These are phyloP conservation scores for Nudaria mundana DNA, from an alignment of 2,888 invertebrate species.

Conservation along the genomic window DNA sequence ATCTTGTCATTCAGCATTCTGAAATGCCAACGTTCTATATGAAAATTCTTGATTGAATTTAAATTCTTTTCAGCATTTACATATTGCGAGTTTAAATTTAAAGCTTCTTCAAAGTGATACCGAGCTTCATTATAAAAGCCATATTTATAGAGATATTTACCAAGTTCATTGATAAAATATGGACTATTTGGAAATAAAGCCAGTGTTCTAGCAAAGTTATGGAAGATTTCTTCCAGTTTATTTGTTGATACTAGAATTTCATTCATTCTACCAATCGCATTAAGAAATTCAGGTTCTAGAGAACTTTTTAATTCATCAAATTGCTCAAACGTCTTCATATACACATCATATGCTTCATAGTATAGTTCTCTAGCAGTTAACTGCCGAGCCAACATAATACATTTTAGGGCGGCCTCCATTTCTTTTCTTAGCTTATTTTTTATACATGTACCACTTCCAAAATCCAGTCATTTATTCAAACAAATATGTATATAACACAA, in stretches of 20 bases:
- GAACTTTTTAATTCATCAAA: conserved; percentile 34
- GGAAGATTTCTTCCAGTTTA: conserved; percentile 54
- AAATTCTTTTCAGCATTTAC: conserved; percentile 84
- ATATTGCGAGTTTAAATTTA: conserved; percentile 70
- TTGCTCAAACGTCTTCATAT: conserved; percentile 51
- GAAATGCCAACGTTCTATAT: conserved; percentile 91
- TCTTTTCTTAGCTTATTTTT: neutral
- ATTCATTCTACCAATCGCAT: conserved; percentile 42
- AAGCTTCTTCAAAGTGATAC: conserved; percentile 78
- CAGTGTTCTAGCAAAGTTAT: conserved; percentile 50
- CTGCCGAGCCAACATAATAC: conserved; percentile 46
- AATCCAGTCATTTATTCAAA: too few species aligned
- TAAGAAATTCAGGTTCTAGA: conserved; percentile 53
- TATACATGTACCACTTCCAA: too few species aligned
- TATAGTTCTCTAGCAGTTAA: conserved; percentile 40
- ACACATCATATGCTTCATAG: conserved; percentile 54
- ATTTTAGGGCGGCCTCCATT: conserved; percentile 43
- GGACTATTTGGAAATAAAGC: conserved; percentile 49
- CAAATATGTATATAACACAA: too few species aligned
- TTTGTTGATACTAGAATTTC: conserved; percentile 37
- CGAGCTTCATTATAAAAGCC: conserved; percentile 80
- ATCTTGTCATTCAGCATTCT: conserved; percentile 89
- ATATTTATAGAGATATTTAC: conserved; percentile 71
- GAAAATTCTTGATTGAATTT: conserved; percentile 84
- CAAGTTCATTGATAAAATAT: conserved; percentile 59